phyloP scores from a whole-genome alignment of 2,888 invertebrate genomes.

The Doris montereyensis region DNA sequence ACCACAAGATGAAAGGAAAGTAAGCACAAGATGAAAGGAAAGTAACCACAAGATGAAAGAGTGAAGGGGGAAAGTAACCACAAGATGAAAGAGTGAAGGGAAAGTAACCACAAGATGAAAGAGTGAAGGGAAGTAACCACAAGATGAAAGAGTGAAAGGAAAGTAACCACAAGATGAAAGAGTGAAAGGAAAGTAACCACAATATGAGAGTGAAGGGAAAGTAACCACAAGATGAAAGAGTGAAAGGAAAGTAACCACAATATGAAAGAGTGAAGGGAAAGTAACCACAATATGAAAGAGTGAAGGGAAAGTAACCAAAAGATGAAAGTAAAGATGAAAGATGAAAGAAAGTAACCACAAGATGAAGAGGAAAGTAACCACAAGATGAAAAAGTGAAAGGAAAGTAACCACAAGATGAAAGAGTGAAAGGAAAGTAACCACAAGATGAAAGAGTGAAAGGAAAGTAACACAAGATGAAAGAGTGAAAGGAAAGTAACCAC shows the following conservation, averaged over 20 bases:
- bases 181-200: constrained; percentile 7
- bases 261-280: constrained; percentile 2
- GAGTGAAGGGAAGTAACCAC: not conserved
- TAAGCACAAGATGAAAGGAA: not conserved
- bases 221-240: too few species aligned
- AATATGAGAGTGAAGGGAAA: too few species aligned
- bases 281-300: too few species aligned
- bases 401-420: too few species aligned
- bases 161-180: not conserved
- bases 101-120: not conserved
- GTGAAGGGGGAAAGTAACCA: not conserved
- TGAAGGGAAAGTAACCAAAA: too few species aligned
- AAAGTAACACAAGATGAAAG: not conserved
- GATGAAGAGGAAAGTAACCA: constrained; percentile 33
- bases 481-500: too few species aligned
- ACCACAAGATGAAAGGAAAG: too few species aligned
- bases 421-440: too few species aligned
- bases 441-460: constrained; percentile 26
- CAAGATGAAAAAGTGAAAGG: too few species aligned
- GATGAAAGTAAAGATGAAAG: too few species aligned
- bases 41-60: not conserved
- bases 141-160: not conserved
- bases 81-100: not conserved
- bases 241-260: not conserved
- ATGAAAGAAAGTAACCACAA: too few species aligned